A percentile compares a stretch with the other conserved stretches of the same genome.
These are phyloP conservation scores for Notoglanidium macrostoma DNA, from an alignment of 2,797 vertebrate genomes.

Conservation along the genomic window DNA sequence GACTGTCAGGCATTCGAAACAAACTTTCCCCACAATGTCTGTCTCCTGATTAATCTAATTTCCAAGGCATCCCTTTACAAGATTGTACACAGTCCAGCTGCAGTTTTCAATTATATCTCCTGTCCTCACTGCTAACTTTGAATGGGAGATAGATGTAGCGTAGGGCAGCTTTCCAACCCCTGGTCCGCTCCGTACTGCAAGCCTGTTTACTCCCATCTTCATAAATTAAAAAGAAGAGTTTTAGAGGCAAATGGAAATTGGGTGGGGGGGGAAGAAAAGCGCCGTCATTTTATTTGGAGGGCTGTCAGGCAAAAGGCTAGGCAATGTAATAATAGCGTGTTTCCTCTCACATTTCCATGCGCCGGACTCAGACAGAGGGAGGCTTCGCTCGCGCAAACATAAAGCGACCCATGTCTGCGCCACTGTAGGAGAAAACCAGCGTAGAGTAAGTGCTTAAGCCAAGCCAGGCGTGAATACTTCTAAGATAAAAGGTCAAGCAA, in stretches of 20 bases:
- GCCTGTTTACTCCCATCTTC: slow-evolving; percentile 75
- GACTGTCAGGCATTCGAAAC: slow-evolving; percentile 99
- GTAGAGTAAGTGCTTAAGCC: slow-evolving; percentile 82
- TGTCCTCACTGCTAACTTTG: slow-evolving; percentile 93
- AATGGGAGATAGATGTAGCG: slow-evolving; percentile 76
- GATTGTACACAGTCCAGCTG: slow-evolving; percentile 96
- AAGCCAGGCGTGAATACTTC: slow-evolving; percentile 82
- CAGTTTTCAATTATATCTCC: slow-evolving; percentile 99
- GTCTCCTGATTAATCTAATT: slow-evolving; percentile 99
- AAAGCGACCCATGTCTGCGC: slow-evolving; percentile 74
- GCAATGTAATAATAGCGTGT: slow-evolving; percentile 74
- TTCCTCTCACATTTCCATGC: slow-evolving; percentile 77
- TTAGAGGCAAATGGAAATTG: slow-evolving; percentile 43
- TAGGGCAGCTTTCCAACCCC: slow-evolving; percentile 67
- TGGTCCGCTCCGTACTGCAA: slow-evolving; percentile 63
- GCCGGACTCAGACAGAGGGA: slow-evolving; percentile 71
- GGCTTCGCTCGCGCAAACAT: slow-evolving; percentile 75
- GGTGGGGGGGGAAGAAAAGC: slow-evolving; percentile 60
- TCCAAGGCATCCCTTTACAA: slow-evolving; percentile 98
- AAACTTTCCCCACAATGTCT: slow-evolving; percentile 99
- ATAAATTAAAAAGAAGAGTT: slow-evolving; percentile 76
- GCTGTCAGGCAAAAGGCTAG: slow-evolving; percentile 77
- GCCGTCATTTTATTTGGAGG: slow-evolving; percentile 76
- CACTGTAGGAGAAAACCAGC: slow-evolving; percentile 73
- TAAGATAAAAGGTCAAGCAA: slow-evolving; percentile 87